These are phyloP conservation scores for Nerophis ophidion DNA, from an alignment of 2,113 vertebrate species.

Conservation along the genomic window DNA sequence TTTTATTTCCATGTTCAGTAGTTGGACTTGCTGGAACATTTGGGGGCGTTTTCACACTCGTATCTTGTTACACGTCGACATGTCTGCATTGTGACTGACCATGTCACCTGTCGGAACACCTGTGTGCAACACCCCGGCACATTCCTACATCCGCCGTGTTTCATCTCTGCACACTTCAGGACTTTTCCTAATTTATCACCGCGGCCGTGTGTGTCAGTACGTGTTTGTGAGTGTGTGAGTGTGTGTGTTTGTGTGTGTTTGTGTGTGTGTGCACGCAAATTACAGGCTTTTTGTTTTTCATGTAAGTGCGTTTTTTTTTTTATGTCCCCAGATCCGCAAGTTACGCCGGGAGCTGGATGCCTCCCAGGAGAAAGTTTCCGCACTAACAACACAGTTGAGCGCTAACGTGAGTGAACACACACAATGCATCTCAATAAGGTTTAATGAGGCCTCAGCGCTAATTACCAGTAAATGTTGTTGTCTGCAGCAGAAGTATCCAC, in stretches of 20 bases:
- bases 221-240: conserved; percentile 5
- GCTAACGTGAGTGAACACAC: conserved; percentile 82
- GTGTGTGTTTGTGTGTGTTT: conserved; percentile 9
- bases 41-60: conserved; percentile 29
- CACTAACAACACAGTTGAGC: conserved; percentile 92
- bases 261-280: conserved; percentile 3
- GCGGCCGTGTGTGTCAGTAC: background rate
- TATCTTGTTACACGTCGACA: conserved; percentile 45
- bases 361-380: conserved; percentile 97
- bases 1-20: conserved; percentile 38
- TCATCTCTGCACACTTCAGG: conserved; percentile 26
- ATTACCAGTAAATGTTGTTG: background rate
- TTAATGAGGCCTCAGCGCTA: background rate
- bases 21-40: conserved; percentile 44
- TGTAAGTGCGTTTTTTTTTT: conserved; percentile 12
- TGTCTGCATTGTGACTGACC: conserved; percentile 34
- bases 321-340: conserved; percentile 82
- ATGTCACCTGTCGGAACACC: conserved; percentile 42
- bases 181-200: conserved; percentile 31
- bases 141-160: conserved; percentile 20
- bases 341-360: conserved; percentile 91
- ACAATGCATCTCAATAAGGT: background rate
- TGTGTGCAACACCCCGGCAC: conserved; percentile 41
- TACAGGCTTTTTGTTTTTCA: conserved; percentile 5
- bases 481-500: no score